Conservation (phyloP, 1,140 invertebrate genomes). For the Tetragonula clypearis region DNA sequence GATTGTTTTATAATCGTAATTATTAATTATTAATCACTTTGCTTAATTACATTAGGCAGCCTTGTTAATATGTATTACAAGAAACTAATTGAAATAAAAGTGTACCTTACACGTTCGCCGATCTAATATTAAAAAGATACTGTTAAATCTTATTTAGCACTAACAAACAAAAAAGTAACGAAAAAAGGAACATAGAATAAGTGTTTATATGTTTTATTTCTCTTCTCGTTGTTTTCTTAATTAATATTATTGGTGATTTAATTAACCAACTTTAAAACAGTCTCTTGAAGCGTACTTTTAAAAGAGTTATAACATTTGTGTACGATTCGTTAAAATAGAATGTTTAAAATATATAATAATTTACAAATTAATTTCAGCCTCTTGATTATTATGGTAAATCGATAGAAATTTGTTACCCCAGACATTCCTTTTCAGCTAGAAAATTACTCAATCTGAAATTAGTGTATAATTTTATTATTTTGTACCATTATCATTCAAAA, state of each 20-base stretch:
- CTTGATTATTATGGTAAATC: too few species aligned
- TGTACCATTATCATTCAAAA: too few species aligned
- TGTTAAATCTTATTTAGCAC: background rate
- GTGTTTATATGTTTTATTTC: too few species aligned
- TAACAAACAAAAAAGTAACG: background rate
- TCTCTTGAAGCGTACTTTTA: background rate
- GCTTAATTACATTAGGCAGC: background rate
- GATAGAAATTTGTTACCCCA: too few species aligned
- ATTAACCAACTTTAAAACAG: background rate
- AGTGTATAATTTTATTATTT: too few species aligned
- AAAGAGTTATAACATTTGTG: background rate
- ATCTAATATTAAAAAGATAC: background rate
- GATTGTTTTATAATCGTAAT: background rate
- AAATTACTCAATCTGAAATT: too few species aligned
- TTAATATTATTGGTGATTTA: background rate
- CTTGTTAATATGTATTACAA: background rate
- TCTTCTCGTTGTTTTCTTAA: background rate
- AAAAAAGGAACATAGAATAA: background rate
- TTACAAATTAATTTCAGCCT: too few species aligned
- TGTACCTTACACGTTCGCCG: background rate
- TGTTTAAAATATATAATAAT: too few species aligned
- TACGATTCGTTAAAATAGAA: background rate
- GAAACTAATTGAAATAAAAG: background rate
- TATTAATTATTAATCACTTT: background rate
- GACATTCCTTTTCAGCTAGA: too few species aligned